Percentiles rank a stretch among this genome's conserved stretches.
phyloP scores from a whole-genome alignment of 2,888 invertebrate genomes.

The Oasisia sp. region DNA sequence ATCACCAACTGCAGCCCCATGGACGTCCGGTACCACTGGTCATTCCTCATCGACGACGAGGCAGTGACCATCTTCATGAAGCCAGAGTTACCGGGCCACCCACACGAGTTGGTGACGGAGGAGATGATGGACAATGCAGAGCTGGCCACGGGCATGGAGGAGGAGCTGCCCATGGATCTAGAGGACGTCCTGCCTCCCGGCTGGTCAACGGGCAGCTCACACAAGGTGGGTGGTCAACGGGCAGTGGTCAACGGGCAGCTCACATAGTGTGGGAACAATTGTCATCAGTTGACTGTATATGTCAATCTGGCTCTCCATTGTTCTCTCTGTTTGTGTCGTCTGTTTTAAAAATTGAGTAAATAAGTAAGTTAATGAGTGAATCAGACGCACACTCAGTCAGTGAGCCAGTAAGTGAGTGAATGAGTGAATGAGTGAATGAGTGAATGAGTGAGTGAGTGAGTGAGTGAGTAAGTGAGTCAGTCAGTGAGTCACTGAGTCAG shows the following conservation, averaged over 20 bases:
- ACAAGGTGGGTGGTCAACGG: background rate
- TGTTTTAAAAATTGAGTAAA: too few species aligned
- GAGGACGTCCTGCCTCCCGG: background rate
- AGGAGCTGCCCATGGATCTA: background rate
- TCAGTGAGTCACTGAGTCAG: too few species aligned
- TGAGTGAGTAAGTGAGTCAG: too few species aligned
- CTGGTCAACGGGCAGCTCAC: background rate
- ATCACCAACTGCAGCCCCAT: slow-evolving; percentile 71
- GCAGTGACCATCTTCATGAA: slow-evolving; percentile 49
- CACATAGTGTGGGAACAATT: background rate
- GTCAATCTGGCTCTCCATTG: background rate
- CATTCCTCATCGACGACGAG: slow-evolving; percentile 60
- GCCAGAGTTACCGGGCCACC: slow-evolving; percentile 26
- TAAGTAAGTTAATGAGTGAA: too few species aligned
- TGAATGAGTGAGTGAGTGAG: too few species aligned
- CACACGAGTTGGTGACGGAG: slow-evolving; percentile 28
- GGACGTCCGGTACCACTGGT: slow-evolving; percentile 67
- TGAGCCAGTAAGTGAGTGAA: too few species aligned
- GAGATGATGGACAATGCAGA: slow-evolving; percentile 36
- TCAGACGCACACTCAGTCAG: too few species aligned
- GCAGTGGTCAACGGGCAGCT: background rate
- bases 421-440: too few species aligned
- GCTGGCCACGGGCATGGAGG: slow-evolving; percentile 21
- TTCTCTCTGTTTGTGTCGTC: too few species aligned
- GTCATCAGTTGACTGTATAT: background rate